Conservation (phyloP, 2,113 vertebrate genomes). For the Rhea americana region DNA sequence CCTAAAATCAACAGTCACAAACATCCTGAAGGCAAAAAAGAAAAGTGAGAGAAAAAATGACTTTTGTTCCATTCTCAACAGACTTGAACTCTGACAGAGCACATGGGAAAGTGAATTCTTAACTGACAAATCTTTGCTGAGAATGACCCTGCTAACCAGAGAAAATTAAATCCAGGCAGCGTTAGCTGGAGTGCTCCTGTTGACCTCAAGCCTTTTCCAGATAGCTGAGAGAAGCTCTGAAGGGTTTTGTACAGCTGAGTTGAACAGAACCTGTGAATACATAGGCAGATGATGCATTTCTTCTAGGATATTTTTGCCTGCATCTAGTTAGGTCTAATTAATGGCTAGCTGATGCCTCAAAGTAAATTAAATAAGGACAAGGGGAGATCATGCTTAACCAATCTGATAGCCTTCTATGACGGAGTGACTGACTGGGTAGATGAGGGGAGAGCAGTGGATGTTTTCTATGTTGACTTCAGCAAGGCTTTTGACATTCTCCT, state of each 20-base stretch:
- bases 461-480: too few species aligned
- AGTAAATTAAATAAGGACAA: neutral
- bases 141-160: conserved; percentile 17
- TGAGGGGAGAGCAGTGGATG: too few species aligned
- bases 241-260: neutral
- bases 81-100: neutral
- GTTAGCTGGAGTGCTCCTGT: neutral
- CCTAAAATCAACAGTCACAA: neutral
- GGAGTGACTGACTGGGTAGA: too few species aligned
- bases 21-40: neutral
- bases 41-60: neutral
- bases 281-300: neutral
- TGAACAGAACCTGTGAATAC: neutral
- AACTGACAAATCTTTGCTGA: neutral
- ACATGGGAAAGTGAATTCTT: conserved; percentile 4
- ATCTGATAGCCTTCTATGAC: too few species aligned
- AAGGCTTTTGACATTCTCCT: too few species aligned
- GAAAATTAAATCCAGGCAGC: conserved; percentile 2
- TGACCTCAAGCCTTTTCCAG: neutral
- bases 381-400: too few species aligned
- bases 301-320: neutral
- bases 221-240: neutral
- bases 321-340: neutral
- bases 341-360: neutral
- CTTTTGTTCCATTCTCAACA: neutral